Evolutionary conservation across 2,888 invertebrate genomes (phyloP).

Genomic region (Glyphotaelius pellucidus): DNA sequence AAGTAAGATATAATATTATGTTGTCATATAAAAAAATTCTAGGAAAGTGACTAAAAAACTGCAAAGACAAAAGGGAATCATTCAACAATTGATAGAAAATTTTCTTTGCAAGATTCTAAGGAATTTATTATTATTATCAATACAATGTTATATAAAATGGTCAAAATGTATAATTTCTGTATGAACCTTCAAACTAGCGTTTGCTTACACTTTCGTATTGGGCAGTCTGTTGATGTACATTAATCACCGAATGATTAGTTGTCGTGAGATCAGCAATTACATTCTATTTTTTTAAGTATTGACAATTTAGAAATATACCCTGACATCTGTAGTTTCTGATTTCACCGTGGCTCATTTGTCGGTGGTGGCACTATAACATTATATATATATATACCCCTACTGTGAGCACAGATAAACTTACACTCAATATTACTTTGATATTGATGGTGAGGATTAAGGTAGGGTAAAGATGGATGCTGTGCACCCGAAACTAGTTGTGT

Average conservation of each 20-base stretch:
- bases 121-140: neutral
- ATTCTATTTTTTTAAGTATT: neutral
- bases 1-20: neutral
- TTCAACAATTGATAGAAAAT: neutral
- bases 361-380: neutral
- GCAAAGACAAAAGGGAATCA: neutral
- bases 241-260: neutral
- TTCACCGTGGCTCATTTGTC: neutral
- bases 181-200: neutral
- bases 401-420: neutral
- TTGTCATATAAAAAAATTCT: neutral
- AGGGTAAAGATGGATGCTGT: neutral
- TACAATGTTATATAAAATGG: neutral
- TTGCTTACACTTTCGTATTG: neutral
- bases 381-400: neutral
- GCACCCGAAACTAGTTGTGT: neutral
- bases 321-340: neutral
- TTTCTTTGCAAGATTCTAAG: neutral
- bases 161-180: neutral
- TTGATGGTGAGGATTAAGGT: neutral
- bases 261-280: neutral
- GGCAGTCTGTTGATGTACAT: neutral
- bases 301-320: neutral
- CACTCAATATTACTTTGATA: neutral
- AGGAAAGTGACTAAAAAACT: neutral